Conservation (phyloP, 1,140 invertebrate species). For the Eueides isabella region DNA sequence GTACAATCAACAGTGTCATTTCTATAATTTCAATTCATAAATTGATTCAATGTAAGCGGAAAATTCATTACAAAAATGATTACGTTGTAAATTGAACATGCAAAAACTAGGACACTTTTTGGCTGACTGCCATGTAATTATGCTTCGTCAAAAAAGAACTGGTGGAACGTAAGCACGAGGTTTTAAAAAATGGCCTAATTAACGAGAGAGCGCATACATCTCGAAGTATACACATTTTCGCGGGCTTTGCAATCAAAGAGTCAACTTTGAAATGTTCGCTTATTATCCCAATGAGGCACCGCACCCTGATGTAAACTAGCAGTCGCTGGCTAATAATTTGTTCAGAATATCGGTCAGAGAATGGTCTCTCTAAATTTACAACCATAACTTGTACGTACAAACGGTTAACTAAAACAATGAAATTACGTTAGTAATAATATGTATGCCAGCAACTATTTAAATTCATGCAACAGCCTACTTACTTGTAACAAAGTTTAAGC, state of each 20-base stretch:
- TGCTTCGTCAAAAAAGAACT: conserved; percentile 24
- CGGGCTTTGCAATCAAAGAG: conserved; percentile 16
- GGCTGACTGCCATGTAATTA: conserved; percentile 38
- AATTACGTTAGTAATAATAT: not conserved
- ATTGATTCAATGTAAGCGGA: not conserved
- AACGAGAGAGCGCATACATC: conserved; percentile 23
- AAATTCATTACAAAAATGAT: conserved; percentile 16
- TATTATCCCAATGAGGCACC: conserved; percentile 25
- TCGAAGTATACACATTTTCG: conserved; percentile 19
- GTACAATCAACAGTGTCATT: not conserved
- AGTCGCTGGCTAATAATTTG: conserved; percentile 21
- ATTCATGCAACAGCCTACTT: not conserved
- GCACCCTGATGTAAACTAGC: conserved; percentile 13
- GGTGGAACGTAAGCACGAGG: conserved; percentile 10
- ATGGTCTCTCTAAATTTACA: conserved; percentile 12
- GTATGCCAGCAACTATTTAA: not conserved
- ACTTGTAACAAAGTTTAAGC: not conserved
- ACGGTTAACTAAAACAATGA: conserved; percentile 17
- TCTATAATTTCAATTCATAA: not conserved
- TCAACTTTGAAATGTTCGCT: conserved; percentile 26
- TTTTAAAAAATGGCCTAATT: conserved; percentile 36
- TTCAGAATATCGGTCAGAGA: conserved; percentile 33
- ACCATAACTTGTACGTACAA: conserved; percentile 9
- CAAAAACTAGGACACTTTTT: conserved; percentile 35
- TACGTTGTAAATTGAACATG: conserved; percentile 3